Percentiles rank a stretch among this genome's conserved stretches.
phyloP scores from a whole-genome alignment of 92 coral and sea anemone species.

The Ricordea florida region DNA sequence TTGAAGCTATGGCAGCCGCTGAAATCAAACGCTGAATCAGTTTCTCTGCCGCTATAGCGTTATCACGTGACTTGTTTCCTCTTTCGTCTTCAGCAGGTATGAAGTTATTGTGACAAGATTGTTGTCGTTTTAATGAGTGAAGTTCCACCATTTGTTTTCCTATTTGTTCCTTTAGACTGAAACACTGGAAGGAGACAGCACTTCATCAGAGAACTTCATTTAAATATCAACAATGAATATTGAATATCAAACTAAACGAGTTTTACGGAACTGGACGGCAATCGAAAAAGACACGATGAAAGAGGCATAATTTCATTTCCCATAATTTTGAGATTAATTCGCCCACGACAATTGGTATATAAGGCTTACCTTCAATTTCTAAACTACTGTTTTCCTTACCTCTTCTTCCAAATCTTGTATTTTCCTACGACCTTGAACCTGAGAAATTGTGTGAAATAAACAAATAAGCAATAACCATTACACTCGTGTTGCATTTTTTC shows the following conservation, averaged over 20 bases:
- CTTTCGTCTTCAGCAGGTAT: background rate
- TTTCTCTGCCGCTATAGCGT: background rate
- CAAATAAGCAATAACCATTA: too few species aligned
- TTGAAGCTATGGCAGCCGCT: slow-evolving; percentile 6
- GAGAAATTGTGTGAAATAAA: background rate
- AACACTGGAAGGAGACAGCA: slow-evolving; percentile 35
- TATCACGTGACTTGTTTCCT: background rate
- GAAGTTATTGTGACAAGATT: background rate
- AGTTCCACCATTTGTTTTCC: slow-evolving; percentile 31
- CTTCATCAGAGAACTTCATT: too few species aligned
- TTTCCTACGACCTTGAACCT: background rate
- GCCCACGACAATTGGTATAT: too few species aligned
- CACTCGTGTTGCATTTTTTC: too few species aligned
- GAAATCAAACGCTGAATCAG: slow-evolving; percentile 20
- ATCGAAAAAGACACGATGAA: too few species aligned
- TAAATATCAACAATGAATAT: too few species aligned
- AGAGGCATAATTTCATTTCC: too few species aligned
- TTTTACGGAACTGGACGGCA: too few species aligned
- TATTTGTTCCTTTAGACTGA: slow-evolving; percentile 16
- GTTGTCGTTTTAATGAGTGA: background rate
- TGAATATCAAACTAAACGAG: too few species aligned
- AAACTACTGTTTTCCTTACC: slow-evolving; percentile 3
- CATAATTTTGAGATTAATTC: too few species aligned
- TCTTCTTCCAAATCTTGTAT: background rate
- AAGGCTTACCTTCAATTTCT: too few species aligned